Evolutionary conservation across 2,113 vertebrate species (phyloP), one percentile per base, ranked within the genome.

Genomic region (Taurulus bubalis): DNA sequence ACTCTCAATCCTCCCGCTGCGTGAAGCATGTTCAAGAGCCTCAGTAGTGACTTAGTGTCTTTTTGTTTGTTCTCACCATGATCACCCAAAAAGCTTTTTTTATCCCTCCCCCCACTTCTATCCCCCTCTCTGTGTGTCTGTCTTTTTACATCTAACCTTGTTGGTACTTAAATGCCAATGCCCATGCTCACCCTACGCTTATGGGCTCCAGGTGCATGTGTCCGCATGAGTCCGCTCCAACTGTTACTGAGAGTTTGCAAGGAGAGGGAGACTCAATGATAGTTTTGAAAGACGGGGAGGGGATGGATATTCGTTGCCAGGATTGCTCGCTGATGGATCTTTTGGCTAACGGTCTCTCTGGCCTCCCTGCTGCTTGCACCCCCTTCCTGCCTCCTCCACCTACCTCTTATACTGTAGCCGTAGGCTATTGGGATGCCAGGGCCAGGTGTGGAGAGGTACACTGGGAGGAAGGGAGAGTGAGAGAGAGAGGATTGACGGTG

Each of bases 391-490:
- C 72, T 85, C 58, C 5, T 34, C 34, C 34, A 6, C 49, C 60
- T 62, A 34, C 63, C 45, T 76, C 49, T 71, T 40, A 42, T 62
- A 58, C 80, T 70, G 73, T 81, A 62, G 83, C 89, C n/a, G 24
- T 28, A 30, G 86, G 92, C 83, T 69, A 24, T 0, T 42, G 62
- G 42, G 75, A 62, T 63, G 82, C 80, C 62, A 66, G 71, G 66
- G 59, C 78, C 92, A 91, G 90, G 91, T 92, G 87, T 75, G 77
- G 67, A 83, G 74, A 81, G 67, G 68, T 71, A 84, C 74, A 85
- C 62, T 47, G 40, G 75, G 67, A 63, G 58, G 71, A 68, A 40
- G 9, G 11, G 69, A 30, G 71, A 75, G n/a, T 38, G 58, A 62
- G 80, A 75, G 84, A 74, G 24, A 18, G 22, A 78, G 34, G 72